Evolutionary conservation across 2,797 vertebrate species (phyloP).

Genomic region (Parauchenoglanis ngamensis): DNA sequence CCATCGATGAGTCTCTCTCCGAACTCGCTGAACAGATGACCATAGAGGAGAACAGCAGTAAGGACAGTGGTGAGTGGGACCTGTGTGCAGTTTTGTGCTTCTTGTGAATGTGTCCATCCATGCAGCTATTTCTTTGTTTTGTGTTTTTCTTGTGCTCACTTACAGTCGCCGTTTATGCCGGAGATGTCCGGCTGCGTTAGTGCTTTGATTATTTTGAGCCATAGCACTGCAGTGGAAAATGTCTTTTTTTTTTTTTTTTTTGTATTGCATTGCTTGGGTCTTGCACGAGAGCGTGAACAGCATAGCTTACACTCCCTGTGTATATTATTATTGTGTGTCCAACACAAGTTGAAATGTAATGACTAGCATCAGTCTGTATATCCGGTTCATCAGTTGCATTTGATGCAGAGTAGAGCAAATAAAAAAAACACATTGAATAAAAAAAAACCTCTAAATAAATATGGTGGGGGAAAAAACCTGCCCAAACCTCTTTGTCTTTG

Average conservation of each 20-base stretch:
- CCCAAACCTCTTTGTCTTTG: neutral
- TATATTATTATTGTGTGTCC: neutral
- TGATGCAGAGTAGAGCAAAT: neutral
- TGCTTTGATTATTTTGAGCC: slow-evolving; percentile 43
- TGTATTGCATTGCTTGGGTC: neutral
- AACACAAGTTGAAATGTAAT: neutral
- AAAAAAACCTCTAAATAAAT: neutral
- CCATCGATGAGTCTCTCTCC: slow-evolving; percentile 94
- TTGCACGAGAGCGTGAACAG: neutral
- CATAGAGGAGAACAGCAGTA: slow-evolving; percentile 94
- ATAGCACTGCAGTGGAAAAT: slow-evolving; percentile 22
- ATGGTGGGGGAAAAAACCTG: neutral
- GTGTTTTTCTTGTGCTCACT: neutral
- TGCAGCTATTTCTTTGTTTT: neutral
- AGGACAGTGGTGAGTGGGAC: slow-evolving; percentile 86
- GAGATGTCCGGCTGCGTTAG: neutral
- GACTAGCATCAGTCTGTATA: neutral
- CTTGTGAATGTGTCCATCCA: neutral
- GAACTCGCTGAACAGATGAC: slow-evolving; percentile 99
- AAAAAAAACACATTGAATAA: neutral
- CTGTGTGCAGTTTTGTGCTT: neutral
- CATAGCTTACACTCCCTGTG: too few relatives aligned
- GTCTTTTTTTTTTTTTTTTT: neutral
- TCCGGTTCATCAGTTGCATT: neutral
- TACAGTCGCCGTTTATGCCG: neutral